phyloP scores from a whole-genome alignment of 2,113 vertebrate genomes.

The Eupsittula cactorum region DNA sequence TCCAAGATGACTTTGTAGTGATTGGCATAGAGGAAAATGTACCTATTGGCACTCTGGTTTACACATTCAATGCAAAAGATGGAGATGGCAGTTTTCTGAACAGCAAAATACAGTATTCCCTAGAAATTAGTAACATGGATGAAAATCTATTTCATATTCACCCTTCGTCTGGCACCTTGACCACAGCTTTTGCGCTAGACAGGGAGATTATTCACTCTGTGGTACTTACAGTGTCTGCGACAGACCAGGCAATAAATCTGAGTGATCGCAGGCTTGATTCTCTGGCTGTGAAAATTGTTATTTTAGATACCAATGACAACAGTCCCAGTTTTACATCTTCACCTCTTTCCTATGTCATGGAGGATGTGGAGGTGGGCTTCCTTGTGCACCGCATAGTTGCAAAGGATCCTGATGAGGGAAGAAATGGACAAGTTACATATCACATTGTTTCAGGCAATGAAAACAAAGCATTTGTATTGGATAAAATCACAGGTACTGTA shows the following conservation, averaged over 20 bases:
- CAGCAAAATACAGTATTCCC: slow-evolving; percentile 82
- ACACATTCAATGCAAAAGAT: slow-evolving; percentile 87
- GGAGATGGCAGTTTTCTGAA: slow-evolving; percentile 84
- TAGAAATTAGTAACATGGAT: slow-evolving; percentile 56
- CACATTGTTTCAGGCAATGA: slow-evolving; percentile 83
- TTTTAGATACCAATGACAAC: slow-evolving; percentile 92
- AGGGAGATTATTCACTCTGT: slow-evolving; percentile 75
- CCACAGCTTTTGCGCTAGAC: slow-evolving; percentile 79
- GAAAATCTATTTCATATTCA: slow-evolving; percentile 84
- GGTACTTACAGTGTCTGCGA: slow-evolving; percentile 81
- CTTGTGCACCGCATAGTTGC: slow-evolving; percentile 81
- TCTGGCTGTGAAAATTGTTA: slow-evolving; percentile 79
- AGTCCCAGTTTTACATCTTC: slow-evolving; percentile 81
- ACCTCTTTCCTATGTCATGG: slow-evolving; percentile 68
- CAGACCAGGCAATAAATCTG: slow-evolving; percentile 78
- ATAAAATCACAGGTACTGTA: slow-evolving; percentile 84
- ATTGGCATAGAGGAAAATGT: slow-evolving; percentile 84
- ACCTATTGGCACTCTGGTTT: slow-evolving; percentile 77
- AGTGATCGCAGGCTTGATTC: slow-evolving; percentile 73
- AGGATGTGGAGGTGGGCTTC: slow-evolving; percentile 81
- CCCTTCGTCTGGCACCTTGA: slow-evolving; percentile 80
- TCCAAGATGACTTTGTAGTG: slow-evolving; percentile 81
- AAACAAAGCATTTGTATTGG: slow-evolving; percentile 77
- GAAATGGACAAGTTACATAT: slow-evolving; percentile 81
- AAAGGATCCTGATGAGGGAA: slow-evolving; percentile 84